A percentile compares a stretch with the other conserved stretches of the same genome.
Conservation (phyloP, 2,113 vertebrate species). For the Neoarius graeffei region DNA sequence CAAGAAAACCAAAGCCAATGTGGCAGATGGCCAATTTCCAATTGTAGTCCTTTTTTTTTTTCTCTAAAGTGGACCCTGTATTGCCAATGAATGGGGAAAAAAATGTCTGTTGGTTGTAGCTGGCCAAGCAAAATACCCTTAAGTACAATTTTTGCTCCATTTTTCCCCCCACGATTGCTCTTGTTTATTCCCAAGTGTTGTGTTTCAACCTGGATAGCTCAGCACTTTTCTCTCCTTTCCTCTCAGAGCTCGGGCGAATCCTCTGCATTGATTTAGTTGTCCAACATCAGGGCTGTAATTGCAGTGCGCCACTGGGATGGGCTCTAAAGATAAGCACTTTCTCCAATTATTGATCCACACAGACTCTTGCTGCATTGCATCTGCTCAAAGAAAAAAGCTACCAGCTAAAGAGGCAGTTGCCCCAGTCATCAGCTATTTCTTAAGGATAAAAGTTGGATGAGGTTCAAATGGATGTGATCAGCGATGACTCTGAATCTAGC, state of each 20-base stretch:
- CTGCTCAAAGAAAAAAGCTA: slow-evolving; percentile 47
- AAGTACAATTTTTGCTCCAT: slow-evolving; percentile 17
- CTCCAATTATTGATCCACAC: slow-evolving; percentile 58
- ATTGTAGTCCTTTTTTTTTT: slow-evolving; percentile 51
- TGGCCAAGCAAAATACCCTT: neutral
- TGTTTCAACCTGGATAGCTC: slow-evolving; percentile 22
- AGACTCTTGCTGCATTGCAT: slow-evolving; percentile 52
- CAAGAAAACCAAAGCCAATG: slow-evolving; percentile 57
- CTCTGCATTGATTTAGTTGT: slow-evolving; percentile 62
- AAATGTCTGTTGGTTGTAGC: slow-evolving; percentile 12
- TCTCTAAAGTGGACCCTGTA: slow-evolving; percentile 41
- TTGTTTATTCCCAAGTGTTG: slow-evolving; percentile 16
- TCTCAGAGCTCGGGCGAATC: slow-evolving; percentile 47
- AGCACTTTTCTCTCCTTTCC: slow-evolving; percentile 25
- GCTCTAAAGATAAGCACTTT: slow-evolving; percentile 69
- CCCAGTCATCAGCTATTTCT: slow-evolving; percentile 38
- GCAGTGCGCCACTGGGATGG: slow-evolving; percentile 55
- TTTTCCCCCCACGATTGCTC: slow-evolving; percentile 16
- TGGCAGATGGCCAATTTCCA: slow-evolving; percentile 61
- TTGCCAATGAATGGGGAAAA: slow-evolving; percentile 36
- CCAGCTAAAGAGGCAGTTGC: slow-evolving; percentile 25
- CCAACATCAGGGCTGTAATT: slow-evolving; percentile 60
- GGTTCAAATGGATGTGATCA: slow-evolving; percentile 17
- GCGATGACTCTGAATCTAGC: slow-evolving; percentile 2
- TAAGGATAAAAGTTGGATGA: slow-evolving; percentile 37